Evolutionary conservation across 2,888 invertebrate genomes (phyloP).

Genomic region (Dendrolimus pini): DNA sequence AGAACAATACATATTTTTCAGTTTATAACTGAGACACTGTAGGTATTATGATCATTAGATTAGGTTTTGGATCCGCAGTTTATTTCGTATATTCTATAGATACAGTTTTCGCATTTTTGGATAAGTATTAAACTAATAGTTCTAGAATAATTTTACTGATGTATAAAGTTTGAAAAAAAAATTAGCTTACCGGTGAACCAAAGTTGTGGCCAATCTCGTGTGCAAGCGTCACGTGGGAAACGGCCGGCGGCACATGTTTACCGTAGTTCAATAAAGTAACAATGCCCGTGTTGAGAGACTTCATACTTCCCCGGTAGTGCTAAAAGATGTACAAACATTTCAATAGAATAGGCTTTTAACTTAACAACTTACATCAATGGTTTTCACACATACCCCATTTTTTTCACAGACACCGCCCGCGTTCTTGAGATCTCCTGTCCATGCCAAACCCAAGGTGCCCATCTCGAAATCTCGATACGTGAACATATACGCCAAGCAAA

Average conservation of each 20-base stretch:
- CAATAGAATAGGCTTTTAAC: neutral
- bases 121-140: no score
- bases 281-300: conserved; percentile 98
- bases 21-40: no score
- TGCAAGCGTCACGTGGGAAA: conserved; percentile 97
- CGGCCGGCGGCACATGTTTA: conserved; percentile 98
- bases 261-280: conserved; percentile 98
- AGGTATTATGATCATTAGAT: no score
- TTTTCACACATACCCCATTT: conserved; percentile 84
- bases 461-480: conserved; percentile 97
- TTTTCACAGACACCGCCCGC: conserved; percentile 99
- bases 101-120: no score
- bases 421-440: conserved; percentile 97
- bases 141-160: no score
- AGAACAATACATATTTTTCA: no score
- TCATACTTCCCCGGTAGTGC: conserved; percentile 95
- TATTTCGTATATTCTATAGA: no score
- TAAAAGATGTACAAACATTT: conserved; percentile 52
- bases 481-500: conserved; percentile 99
- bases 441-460: conserved; percentile 97
- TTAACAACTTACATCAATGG: neutral
- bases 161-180: no score
- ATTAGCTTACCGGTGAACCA: conserved; percentile 88
- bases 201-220: conserved; percentile 99
- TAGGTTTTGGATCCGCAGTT: no score